phyloP scores from a whole-genome alignment of 1,140 invertebrate genomes.

The Lepidostoma basale region DNA sequence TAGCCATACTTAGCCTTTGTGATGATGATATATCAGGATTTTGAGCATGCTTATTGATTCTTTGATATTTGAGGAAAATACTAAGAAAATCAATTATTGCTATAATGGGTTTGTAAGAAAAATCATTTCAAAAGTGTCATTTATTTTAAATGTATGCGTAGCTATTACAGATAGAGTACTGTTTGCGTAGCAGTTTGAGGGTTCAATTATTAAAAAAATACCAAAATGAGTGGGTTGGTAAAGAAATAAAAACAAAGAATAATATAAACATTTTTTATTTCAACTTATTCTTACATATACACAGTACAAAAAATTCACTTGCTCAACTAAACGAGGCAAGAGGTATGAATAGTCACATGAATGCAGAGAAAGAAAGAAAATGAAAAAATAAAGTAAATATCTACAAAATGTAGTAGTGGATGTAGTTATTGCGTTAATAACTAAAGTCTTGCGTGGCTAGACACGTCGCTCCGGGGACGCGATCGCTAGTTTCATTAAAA shows the following conservation, averaged over 20 bases:
- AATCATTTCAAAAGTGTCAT: too few relatives aligned
- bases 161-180: too few relatives aligned
- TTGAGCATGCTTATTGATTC: too few relatives aligned
- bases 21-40: too few relatives aligned
- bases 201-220: background rate
- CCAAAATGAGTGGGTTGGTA: background rate
- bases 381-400: slow-evolving; percentile 41
- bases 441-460: slow-evolving; percentile 38
- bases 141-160: too few relatives aligned
- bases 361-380: slow-evolving; percentile 35
- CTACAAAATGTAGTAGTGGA: slow-evolving; percentile 39
- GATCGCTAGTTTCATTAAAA: background rate
- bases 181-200: too few relatives aligned
- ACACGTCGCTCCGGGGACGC: background rate
- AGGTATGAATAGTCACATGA: slow-evolving; percentile 43
- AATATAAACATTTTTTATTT: slow-evolving; percentile 65
- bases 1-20: too few relatives aligned
- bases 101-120: too few relatives aligned
- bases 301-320: slow-evolving; percentile 64
- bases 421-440: slow-evolving; percentile 40
- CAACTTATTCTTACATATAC: slow-evolving; percentile 65
- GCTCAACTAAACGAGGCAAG: slow-evolving; percentile 46
- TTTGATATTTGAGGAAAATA: too few relatives aligned
- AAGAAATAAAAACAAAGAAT: slow-evolving; percentile 43
- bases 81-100: too few relatives aligned